A percentile compares a stretch with the other conserved stretches of the same genome.
These are phyloP conservation scores for Pachycephala philippinensis DNA, from an alignment of 2,113 vertebrate species.

Conservation along the genomic window DNA sequence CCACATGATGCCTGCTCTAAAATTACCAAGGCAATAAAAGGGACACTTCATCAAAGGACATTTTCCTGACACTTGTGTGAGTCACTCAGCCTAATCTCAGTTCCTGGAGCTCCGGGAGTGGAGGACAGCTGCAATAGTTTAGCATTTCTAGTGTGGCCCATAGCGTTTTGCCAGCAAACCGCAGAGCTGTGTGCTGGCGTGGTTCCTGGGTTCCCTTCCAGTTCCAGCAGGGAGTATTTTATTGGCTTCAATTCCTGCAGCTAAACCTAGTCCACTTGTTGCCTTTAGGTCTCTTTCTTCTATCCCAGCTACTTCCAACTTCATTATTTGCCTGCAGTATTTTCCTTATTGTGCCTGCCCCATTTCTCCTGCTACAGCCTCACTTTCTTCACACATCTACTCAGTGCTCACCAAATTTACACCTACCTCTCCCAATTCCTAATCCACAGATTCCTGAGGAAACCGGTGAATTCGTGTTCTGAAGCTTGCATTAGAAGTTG, in stretches of 20 bases:
- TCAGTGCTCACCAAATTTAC: background rate
- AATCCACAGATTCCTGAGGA: background rate
- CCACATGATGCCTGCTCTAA: background rate
- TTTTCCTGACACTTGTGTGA: background rate
- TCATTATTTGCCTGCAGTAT: background rate
- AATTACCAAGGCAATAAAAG: background rate
- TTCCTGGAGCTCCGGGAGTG: background rate
- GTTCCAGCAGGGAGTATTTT: background rate
- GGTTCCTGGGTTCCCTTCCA: background rate
- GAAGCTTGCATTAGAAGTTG: background rate
- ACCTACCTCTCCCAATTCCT: background rate
- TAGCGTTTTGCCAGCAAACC: fast-evolving
- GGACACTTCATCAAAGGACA: background rate
- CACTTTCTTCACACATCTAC: fast-evolving
- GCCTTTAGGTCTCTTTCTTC: background rate
- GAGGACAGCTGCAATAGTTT: background rate
- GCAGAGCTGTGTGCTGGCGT: background rate
- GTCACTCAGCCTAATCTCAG: background rate
- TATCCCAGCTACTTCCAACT: background rate
- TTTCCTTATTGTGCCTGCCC: background rate
- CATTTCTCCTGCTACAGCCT: background rate
- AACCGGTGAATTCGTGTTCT: background rate
- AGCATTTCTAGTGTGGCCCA: background rate
- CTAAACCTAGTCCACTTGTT: background rate
- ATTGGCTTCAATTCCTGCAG: background rate